Base-by-base conservation (phyloP, 2,113 vertebrate genomes). In the Fulica atra region DNA sequence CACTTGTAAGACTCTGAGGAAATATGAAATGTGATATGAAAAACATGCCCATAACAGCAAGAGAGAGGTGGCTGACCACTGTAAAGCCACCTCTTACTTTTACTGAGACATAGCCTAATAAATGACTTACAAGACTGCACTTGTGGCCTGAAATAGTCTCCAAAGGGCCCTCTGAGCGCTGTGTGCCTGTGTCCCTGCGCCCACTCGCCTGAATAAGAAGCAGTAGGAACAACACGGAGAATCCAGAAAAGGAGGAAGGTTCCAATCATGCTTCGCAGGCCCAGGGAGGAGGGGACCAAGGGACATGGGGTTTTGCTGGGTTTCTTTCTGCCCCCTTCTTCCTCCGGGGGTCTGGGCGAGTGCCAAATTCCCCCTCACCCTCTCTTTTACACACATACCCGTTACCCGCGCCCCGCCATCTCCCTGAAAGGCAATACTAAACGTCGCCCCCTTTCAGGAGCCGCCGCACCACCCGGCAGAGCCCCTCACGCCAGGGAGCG, bases 11-110 rank as follows among this genome's bases (percentile, higher is more conserved):
- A 66, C 79, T 93, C 88, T 59, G 42, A 93, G 80, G 88, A 95
- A 94, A 96, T 94, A 12, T 78, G 86, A 95, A 92, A 95, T 35
- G 46, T 4, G 63, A 44, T 88, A 82, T 12, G 56, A 91, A 80
- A 95, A 95, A 69, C 57, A 65, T 21, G 73, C 69, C 63, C 87
- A 59, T 42, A 88, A 91, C 74, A 86, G 78, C 85, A 53, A 70
- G 20, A 56, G 87, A 93, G 74, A 82, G 74, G 29, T 89, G 85
- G 66, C 93, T 96, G 96, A 73, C 94, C 95, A 94, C 29, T 57
- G 35, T 65, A 93, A 74, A 93, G 69, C n/a, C n/a, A 46, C 44
- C 17, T 46, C 44, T 85, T 38, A 88, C 21, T 84, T 93, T 96
- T 90, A 53, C 59, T 51, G 86, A 89, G 76, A 91, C 65, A 81